Evolutionary conservation across 2,888 invertebrate genomes (phyloP), one percentile per base, ranked within the genome.

Genomic region (Melanargia galathea): DNA sequence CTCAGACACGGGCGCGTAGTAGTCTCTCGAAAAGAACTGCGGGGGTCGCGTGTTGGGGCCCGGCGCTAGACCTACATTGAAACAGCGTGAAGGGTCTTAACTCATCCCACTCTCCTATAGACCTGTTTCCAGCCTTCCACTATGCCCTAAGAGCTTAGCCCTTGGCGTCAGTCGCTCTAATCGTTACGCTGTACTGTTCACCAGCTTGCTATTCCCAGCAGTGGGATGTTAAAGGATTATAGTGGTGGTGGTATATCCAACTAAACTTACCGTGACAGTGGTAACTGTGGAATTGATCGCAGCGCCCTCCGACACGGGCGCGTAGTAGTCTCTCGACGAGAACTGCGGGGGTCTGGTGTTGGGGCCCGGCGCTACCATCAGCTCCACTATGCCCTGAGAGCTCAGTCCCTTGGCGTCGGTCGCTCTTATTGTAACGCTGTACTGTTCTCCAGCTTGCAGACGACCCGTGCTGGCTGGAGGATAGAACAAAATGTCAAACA

Each of bases 221-320:
- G 24, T 26, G 24, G 5, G 24, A 2, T 26, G 24, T 26, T 26
- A 5, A 26, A 4, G 24, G 24, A 5, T 26, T 26, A n/a, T n/a
- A n/a, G n/a, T n/a, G n/a, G n/a, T n/a, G n/a, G n/a, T n/a, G n/a
- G n/a, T n/a, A n/a, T 35, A 35, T 2, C 3, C 11, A 35, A 1
- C 10, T 6, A 40, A 43, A 81, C 81, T 92, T 77, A 95, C 95
- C 72, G 93, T 93, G 16, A 97, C 94, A 10, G 96, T 96, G 0
- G 94, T 94, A 5, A 97, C 95, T 0, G 96, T 96, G 0, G 97
- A 96, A 76, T 97, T 97, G 65, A 97, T 95, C 40, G 97, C 95
- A 2, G 96, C 97, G 2, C 97, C 97, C 82, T 97, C 97, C 69
- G 97, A 97, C 10, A 97, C 96, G 72, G 96, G 96, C 2, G 97